Evolutionary conservation across 2,797 vertebrate genomes (phyloP), one percentile per base, ranked within the genome.

Genomic region (Myoxocephalus aenaeus): DNA sequence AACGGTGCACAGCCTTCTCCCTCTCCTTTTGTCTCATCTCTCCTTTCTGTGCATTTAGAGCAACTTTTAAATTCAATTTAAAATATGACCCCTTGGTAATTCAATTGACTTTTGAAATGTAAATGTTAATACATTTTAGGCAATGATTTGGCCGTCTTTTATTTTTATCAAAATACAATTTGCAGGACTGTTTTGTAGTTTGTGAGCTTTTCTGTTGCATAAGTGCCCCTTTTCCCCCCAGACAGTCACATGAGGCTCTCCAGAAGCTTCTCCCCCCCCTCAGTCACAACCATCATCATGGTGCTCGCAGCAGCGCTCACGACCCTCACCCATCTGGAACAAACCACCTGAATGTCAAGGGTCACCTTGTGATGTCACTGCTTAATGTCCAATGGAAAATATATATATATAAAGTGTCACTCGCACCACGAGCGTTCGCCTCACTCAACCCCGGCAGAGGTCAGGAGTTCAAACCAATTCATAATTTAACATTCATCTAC

Each of bases 301-400:
- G 50, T 50, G 62, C 68, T 68, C 38, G 66, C 44, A 77, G 81
- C 59, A 73, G 75, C 13, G 53, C 79, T 84, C 76, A 80, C 6
- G 42, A 80, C 71, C 74, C 65, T 20, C 66, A 80, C 86, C 89
- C 92, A 94, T 94, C 89, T 93, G 92, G 86, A 89, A 82, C 84
- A 81, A 83, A 80, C 70, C 80, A 70, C 75, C 86, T 80, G 74
- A 76, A 77, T 75, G 88, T 87, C 81, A 87, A 50, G 69, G 89
- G 88, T 86, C 86, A 82, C 2, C 14, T 67, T 82, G 83, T 91
- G 91, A 94, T 90, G 92, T 93, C 90, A 93, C 88, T 90, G 90
- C 83, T 82, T 81, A 59, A 86, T 93, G 85, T 93, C 82, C 65
- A 66, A 65, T 67, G 71, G 69, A 72, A 65, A 29, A 67, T 51